These are phyloP conservation scores for Protaetia brevitarsis DNA, from an alignment of 1,140 invertebrate species.

Conservation along the genomic window DNA sequence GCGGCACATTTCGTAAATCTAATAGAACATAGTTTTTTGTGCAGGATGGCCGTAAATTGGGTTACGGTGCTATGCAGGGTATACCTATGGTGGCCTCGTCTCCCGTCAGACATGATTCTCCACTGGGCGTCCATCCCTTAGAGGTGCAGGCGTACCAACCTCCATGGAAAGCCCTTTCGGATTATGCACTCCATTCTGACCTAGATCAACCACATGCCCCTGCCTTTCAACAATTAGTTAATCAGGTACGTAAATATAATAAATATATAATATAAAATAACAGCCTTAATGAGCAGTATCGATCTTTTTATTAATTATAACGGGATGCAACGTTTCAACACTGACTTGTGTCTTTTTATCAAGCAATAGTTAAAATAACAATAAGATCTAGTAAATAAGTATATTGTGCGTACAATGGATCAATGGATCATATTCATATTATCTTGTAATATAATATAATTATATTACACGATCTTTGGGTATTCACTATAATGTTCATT, in stretches of 20 bases:
- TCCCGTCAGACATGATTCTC: constrained; percentile 90
- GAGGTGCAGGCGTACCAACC: constrained; percentile 96
- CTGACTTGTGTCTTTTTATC: too few relatives aligned
- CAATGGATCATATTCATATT: too few relatives aligned
- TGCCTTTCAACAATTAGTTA: constrained; percentile 94
- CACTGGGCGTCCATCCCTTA: constrained; percentile 77
- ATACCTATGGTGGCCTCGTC: constrained; percentile 96
- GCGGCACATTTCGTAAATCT: too few relatives aligned
- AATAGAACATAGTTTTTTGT: constrained; percentile 48
- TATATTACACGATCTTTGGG: too few relatives aligned
- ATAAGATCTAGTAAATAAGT: too few relatives aligned
- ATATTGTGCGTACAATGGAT: too few relatives aligned
- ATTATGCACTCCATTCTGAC: constrained; percentile 92
- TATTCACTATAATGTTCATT: too few relatives aligned
- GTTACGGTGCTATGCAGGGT: constrained; percentile 88
- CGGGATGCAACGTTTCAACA: too few relatives aligned
- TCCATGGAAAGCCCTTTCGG: constrained; percentile 93
- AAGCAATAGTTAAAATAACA: too few relatives aligned
- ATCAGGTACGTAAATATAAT: constrained; percentile 68
- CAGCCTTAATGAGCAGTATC: background rate
- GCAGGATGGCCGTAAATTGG: constrained; percentile 89
- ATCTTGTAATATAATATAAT: too few relatives aligned
- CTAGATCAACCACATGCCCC: constrained; percentile 83
- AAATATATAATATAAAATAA: background rate
- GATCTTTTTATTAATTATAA: too few relatives aligned